phyloP scores from a whole-genome alignment of 2,888 invertebrate genomes.

The Carpatolechia fugitivella region DNA sequence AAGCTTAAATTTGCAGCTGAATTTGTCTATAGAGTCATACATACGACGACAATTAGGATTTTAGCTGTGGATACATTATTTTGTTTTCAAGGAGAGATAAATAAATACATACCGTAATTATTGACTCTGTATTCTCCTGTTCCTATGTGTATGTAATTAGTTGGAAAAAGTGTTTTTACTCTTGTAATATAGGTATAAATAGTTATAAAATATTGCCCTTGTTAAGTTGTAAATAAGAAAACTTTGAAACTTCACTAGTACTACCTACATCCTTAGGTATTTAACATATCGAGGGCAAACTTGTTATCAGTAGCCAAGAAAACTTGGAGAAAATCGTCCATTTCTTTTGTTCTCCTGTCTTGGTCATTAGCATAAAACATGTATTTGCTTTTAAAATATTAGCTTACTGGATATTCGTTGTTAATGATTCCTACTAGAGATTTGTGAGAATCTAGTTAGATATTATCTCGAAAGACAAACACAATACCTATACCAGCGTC shows the following conservation, averaged over 20 bases:
- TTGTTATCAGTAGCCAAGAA: slow-evolving; percentile 66
- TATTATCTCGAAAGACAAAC: not conserved
- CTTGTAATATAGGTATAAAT: no score
- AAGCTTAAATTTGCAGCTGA: not conserved
- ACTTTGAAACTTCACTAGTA: no score
- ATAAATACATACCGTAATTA: no score
- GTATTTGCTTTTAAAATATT: not conserved
- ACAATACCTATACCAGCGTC: not conserved
- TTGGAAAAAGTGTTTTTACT: no score
- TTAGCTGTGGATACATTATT: no score
- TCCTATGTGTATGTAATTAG: no score
- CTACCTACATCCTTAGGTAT: no score
- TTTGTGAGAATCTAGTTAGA: not conserved
- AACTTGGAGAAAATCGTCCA: slow-evolving; percentile 46
- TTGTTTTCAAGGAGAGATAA: slow-evolving; percentile 20
- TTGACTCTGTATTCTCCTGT: no score
- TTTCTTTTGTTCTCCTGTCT: slow-evolving; percentile 12
- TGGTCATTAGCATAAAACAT: slow-evolving; percentile 5
- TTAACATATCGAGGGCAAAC: slow-evolving; percentile 58
- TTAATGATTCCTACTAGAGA: not conserved
- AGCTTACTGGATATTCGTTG: not conserved
- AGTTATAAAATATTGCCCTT: no score
- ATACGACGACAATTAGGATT: no score
- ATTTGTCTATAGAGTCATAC: not conserved
- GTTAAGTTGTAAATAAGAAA: no score